Base-by-base conservation (phyloP, 2,888 invertebrate genomes). In the Apotomis capreana region DNA sequence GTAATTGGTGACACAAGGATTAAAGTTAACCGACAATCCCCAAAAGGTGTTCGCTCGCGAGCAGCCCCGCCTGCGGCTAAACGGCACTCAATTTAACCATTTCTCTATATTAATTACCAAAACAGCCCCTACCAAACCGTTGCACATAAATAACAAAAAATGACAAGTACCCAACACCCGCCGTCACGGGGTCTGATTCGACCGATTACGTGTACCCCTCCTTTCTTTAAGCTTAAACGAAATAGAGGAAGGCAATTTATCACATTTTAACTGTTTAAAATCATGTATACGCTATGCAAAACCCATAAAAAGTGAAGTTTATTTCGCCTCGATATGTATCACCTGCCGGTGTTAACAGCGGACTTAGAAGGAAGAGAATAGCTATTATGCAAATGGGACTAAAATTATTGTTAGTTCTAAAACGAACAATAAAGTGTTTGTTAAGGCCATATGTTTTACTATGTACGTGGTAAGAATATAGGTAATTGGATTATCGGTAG, bases 111-210 rank as follows among this genome's bases (percentile, higher is more conserved):
- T 89, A 89, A 89, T 89, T 89, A 89, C 84, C 83, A 83, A 84
- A 87, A 84, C 83, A 83, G 81, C 86, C 87, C 79, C 61, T 63
- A 70, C 70, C n/a, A 79, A 79, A 82, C 81, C 83, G 84, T 80
- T 78, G 81, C 78, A 82, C 84, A 89, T 88, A 88, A 88, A 89
- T 87, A 88, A 88, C 84, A 84, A 87, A 87, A 87, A 87, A 84
- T 85, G 83, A 85, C 83, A 85, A 78, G 77, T 80, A 78, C 77
- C 78, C 77, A 78, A 78, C 78, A 76, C 74, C 68, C 76, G 76
- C 80, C 98, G 92, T 99, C 98, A 76, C 96, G 95, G 97, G 74
- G 96, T 88, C 96, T 84, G 84, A 80, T 77, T 86, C 83, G 76
- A 68, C 75, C 84, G 83, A 84, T 83, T 85, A 82, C 83, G 83